Evolutionary conservation across 2,888 invertebrate species (phyloP), one percentile per base, ranked within the genome.

Genomic region (Aspidiotus destructor): DNA sequence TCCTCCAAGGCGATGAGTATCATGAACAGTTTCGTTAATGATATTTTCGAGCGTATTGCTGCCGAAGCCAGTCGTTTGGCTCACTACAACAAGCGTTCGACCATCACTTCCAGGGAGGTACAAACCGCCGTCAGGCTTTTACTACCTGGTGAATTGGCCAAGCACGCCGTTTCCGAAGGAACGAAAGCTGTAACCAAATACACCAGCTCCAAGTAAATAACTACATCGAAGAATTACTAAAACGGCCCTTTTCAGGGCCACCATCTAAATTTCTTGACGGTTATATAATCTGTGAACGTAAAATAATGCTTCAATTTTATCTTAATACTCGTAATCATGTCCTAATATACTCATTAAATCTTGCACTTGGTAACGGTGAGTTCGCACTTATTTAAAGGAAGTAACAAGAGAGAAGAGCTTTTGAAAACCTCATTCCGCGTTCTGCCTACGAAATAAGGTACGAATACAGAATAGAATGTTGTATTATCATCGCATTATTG

Each of bases 11-110:
- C 86, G 0, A 87, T 87, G 84, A 76, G 81, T 73, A 86, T 88
- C 72, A 86, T 88, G 86, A 86, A 87, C 76, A 84, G 83, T 73
- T 88, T 88, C 71, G 85, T 89, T 0, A 85, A 84, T 73, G 88
- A 89, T 73, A 84, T 87, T 74, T 80, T 89, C 74, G 87, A 89
- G 75, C 82, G 84, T 58, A 84, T 89, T 58, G 86, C 86, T 0
- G 62, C 53, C 44, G 70, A 70, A 67, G n/a, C 70, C 6, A 70
- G 69, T 0, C 81, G 83, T 62, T 75, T 88, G 70, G 84, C 84
- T 0, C 81, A 82, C 10, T 84, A 85, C 75, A 80, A 79, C 76
- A 80, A 80, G 75, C 80, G 82, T 58, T 83, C 81, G 0, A 88
- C 87, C 0, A 80, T 89, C 74, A 82, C 83, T 0, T 84, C 84